Base-by-base conservation (phyloP, 53 echinoderm and acorn worm genomes). In the Stichopus horrens region DNA sequence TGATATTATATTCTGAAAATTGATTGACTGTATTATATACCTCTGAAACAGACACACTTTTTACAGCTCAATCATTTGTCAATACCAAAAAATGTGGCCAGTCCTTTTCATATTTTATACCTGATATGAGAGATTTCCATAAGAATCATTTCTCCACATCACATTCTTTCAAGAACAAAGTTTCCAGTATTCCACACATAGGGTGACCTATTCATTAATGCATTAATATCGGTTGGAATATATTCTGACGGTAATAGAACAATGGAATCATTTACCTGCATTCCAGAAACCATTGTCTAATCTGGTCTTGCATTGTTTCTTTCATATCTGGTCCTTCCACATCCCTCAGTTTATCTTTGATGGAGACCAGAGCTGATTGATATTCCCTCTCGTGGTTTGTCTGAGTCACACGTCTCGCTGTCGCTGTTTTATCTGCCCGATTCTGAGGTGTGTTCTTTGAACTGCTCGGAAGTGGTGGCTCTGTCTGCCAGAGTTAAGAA, bases 311-410 rank as follows among this genome's bases (percentile, higher is more conserved):
- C 98, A 97, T 97, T 56, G 94, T 97, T 86, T 97, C 98, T 88
- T 96, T 97, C 94, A 97, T 93, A 58, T 97, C 98, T 23, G 98
- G 98, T n/a, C 98, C 98, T 86, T 97, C 98, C 9, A 97, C 98
- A 86, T 97, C 98, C 71, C 98, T 75, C 57, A 97, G 90, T 81
- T 97, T 97, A 82, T 95, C 93, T 87, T 97, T 95, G 89, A 95
- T 93, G 76, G 83, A 89, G 83, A 94, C 93, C 90, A 97, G 77
- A 9, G 94, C 92, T 74, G 95, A 91, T 73, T 97, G 98, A 77
- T 94, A 97, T 67, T 97, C 94, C 54, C 94, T 90, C 90, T 97
- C 98, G 60, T 97, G 98, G 51, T 97, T 94, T 4, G 92, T 86
- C 88, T 95, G 98, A 6, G 94, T 94, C n/a, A 97, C 94, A 54